Base-by-base conservation (phyloP, 2,797 vertebrate species). In the Chelidonichthys spinosus region DNA sequence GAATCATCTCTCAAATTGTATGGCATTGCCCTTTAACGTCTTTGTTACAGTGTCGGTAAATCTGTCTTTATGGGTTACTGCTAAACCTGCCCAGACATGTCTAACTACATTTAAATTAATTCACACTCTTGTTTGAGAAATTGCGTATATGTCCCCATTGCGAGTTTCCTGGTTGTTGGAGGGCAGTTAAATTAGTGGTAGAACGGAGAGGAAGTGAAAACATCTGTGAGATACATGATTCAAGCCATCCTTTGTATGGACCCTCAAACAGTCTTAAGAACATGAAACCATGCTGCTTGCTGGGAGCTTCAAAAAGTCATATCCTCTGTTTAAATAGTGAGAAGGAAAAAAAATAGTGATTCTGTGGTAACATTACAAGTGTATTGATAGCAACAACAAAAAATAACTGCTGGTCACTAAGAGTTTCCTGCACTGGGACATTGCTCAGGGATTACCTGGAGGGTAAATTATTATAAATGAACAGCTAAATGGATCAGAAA, bases 71-170 rank as follows among this genome's bases (percentile, higher is more conserved):
- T 68, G 43, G 50, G 69, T 13, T 76, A 52, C 70, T 67, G 61
- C 49, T 76, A 32, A 83, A 88, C 85, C 37, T 80, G 81, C 18
- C 63, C 62, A 47, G 80, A 72, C 86, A 74, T 72, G 85, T 87
- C 84, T 76, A 32, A 72, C 67, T 66, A 76, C 67, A 78, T 78
- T 52, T 35, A 63, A 65, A 47, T 40, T 78, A 84, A 82, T 85
- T 87, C 39, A 46, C 53, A 63, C 52, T 77, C 55, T 36, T 80
- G 75, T 79, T 62, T 9, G 55, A 75, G 50, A 67, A 39, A 54
- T 54, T 69, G 56, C 39, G 46, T 88, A 76, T 79, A 82, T 68
- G 66, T 59, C 50, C 37, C 54, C 18, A 1, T 49, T 74, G 69
- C 61, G 70, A 67, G 11, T 73, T 79, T 79, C 42, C 42, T 68